Conservation (phyloP, 1,140 invertebrate genomes). For the Batillaria attramentaria region DNA sequence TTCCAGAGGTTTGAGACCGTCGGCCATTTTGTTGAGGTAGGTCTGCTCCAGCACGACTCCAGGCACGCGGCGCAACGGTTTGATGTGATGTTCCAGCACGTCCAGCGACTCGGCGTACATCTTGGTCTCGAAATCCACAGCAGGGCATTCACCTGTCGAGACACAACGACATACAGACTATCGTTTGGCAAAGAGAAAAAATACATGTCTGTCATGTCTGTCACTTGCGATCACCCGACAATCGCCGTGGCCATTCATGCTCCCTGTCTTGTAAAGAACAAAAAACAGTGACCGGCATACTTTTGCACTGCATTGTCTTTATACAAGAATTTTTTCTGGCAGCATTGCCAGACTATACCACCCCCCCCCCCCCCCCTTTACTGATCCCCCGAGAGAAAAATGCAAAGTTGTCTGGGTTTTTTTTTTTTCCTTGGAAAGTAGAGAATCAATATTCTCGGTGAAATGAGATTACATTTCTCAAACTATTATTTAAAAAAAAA, state of each 20-base stretch:
- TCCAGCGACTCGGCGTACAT: slow-evolving; percentile 68
- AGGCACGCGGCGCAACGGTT: slow-evolving; percentile 63
- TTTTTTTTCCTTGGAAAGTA: too few relatives aligned
- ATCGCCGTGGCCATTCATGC: neutral
- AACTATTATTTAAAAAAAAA: too few relatives aligned
- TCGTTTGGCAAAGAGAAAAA: slow-evolving; percentile 1
- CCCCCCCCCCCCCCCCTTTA: too few relatives aligned
- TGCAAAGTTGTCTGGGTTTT: too few relatives aligned
- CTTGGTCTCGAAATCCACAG: slow-evolving; percentile 70
- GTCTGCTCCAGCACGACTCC: slow-evolving; percentile 69
- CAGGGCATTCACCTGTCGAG: slow-evolving; percentile 64
- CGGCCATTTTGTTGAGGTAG: slow-evolving; percentile 70
- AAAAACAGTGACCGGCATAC: neutral
- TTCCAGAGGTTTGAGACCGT: slow-evolving; percentile 66
- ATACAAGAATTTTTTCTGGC: too few relatives aligned
- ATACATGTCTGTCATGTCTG: too few relatives aligned
- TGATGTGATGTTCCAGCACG: slow-evolving; percentile 68
- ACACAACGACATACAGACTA: neutral
- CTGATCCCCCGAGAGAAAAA: too few relatives aligned
- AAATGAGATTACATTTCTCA: too few relatives aligned
- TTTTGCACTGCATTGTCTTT: too few relatives aligned
- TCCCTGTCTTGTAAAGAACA: neutral
- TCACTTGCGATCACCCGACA: too few relatives aligned
- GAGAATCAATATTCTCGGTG: too few relatives aligned
- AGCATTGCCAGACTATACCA: too few relatives aligned